Conservation (phyloP, 2,113 vertebrate species). For the Morone saxatilis region DNA sequence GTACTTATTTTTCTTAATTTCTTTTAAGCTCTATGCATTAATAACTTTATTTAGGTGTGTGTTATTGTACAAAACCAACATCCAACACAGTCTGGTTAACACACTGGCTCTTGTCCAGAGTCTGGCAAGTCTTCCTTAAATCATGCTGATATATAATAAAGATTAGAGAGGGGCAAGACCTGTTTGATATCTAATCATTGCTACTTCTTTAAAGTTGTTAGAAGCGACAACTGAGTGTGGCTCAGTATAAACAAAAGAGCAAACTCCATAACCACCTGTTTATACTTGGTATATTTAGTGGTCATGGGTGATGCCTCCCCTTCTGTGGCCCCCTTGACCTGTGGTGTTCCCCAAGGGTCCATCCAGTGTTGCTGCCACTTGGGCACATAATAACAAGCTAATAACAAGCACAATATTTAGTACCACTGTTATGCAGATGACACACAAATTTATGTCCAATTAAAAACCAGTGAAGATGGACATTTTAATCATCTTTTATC, state of each 20-base stretch:
- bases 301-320: too few relatives aligned
- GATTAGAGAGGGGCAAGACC: not conserved
- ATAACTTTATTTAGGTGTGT: not conserved
- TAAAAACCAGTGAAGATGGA: too few relatives aligned
- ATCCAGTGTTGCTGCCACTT: too few relatives aligned
- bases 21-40: not conserved
- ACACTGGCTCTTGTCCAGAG: conserved; percentile 17
- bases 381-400: too few relatives aligned
- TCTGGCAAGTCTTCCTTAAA: conserved; percentile 57
- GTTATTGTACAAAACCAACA: conserved; percentile 42
- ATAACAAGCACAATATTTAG: too few relatives aligned
- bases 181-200: not conserved
- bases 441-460: too few relatives aligned
- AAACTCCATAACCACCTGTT: not conserved
- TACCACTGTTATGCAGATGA: too few relatives aligned
- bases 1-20: conserved; percentile 39
- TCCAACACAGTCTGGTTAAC: conserved; percentile 51
- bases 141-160: not conserved
- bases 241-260: not conserved
- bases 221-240: not conserved
- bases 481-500: too few relatives aligned
- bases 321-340: too few relatives aligned
- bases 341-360: too few relatives aligned
- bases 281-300: too few relatives aligned
- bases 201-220: not conserved